Percentiles rank a stretch among this genome's conserved stretches.
Conservation (phyloP, 2,797 vertebrate species). For the Poliocrania exsul region DNA sequence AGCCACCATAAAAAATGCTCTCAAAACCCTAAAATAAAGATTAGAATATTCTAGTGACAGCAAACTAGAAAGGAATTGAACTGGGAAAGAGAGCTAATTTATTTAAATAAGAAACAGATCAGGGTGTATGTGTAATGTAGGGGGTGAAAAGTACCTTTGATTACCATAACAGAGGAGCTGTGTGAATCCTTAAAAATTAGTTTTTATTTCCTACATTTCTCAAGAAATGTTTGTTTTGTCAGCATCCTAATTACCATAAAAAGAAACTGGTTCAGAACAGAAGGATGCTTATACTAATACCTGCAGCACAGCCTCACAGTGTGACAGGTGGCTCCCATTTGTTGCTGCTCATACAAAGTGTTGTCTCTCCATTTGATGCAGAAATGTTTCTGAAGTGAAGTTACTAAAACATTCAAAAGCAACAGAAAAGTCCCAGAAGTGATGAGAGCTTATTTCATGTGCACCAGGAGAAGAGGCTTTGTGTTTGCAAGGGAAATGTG, state of each 20-base stretch:
- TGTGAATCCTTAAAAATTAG: background rate
- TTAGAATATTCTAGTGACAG: background rate
- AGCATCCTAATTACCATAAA: background rate
- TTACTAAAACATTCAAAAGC: background rate
- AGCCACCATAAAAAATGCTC: background rate
- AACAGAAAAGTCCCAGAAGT: background rate
- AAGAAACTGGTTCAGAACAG: background rate
- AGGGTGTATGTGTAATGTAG: fast-evolving
- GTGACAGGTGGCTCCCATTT: background rate
- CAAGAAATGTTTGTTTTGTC: background rate
- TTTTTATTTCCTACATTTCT: background rate
- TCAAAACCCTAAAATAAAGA: background rate
- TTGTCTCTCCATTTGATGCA: background rate
- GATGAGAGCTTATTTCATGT: background rate
- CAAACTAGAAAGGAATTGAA: background rate
- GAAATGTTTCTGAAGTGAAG: background rate
- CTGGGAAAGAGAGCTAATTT: background rate
- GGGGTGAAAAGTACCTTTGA: background rate
- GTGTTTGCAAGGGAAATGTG: background rate
- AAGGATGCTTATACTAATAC: background rate
- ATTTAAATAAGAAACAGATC: background rate
- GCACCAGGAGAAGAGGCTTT: background rate
- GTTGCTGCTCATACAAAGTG: background rate
- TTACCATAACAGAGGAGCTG: background rate
- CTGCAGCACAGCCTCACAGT: background rate